Evolutionary conservation across 2,888 invertebrate species (phyloP), one percentile per base, ranked within the genome.

Genomic region (Sisyra terminalis): DNA sequence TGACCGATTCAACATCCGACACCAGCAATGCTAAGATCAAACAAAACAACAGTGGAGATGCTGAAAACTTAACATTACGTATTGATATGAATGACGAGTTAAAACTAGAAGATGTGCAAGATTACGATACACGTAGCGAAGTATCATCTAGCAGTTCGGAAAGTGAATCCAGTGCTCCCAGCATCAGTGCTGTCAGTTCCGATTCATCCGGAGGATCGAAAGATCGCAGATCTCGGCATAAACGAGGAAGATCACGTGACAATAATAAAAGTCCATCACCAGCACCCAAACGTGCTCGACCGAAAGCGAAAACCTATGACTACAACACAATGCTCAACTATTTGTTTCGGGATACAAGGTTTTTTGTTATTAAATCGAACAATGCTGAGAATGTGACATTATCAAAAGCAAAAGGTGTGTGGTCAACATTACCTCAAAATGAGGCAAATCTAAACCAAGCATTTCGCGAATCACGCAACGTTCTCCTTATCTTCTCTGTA

Each of bases 401-500:
- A 45, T 90, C 94, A 1, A 97, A 97, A 64, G 85, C 83, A 11
- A 89, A 88, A 67, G 90, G 88, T 47, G 94, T 96, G 3, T 97
- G 96, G 97, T 94, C 96, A 3, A 97, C 97, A 3, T 73, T 94
- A 45, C 94, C 94, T 3, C 90, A 92, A 60, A 97, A 97, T 64
- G 96, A 97, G 67, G 81, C 87, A 2, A 90, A 93, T 63, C 70
- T 97, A 41, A 96, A 94, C 65, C 87, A 89, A 65, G 94, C 96
- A 1, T 93, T 81, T 55, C 78, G 81, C 59, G 92, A 93, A 59
- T 83, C 86, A 24, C 75, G 90, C 55, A 97, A 96, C 67, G 94
- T 97, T 6, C 69, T 97, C 48, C 69, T 97, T 42, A 83, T 97
- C 56, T 97, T 93, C 67, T 96, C 96, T 43, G 96, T 97, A 1